phyloP scores from a whole-genome alignment of 2,888 invertebrate genomes.

The Busseola fusca region DNA sequence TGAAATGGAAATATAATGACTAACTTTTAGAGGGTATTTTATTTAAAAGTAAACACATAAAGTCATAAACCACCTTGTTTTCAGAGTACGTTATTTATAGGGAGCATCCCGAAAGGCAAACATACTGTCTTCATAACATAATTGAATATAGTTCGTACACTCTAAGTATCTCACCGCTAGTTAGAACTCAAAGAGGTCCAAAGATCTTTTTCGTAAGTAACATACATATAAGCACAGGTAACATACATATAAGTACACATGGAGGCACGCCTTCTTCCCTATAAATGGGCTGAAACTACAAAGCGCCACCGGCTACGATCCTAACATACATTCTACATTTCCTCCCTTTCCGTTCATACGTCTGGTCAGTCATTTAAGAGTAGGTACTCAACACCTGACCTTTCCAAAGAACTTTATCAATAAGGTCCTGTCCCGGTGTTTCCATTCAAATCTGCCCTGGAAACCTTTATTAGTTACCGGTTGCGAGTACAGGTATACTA shows the following conservation, averaged over 20 bases:
- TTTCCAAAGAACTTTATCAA: neutral
- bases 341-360: neutral
- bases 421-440: neutral
- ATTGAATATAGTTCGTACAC: conserved; percentile 3
- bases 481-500: neutral
- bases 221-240: no score
- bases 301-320: neutral
- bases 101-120: neutral
- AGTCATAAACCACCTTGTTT: neutral
- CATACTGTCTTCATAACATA: neutral
- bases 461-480: neutral
- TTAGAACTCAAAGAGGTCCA: neutral
- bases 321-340: neutral
- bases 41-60: neutral
- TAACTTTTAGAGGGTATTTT: no score
- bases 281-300: neutral
- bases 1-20: no score
- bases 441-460: neutral
- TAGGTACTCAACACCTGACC: neutral
- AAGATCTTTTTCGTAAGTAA: neutral
- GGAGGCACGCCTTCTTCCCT: neutral
- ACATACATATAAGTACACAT: neutral
- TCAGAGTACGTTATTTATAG: no score
- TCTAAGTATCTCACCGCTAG: neutral
- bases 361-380: neutral